Base-by-base conservation (phyloP, 2,113 vertebrate genomes). In the Takifugu bimaculatus region DNA sequence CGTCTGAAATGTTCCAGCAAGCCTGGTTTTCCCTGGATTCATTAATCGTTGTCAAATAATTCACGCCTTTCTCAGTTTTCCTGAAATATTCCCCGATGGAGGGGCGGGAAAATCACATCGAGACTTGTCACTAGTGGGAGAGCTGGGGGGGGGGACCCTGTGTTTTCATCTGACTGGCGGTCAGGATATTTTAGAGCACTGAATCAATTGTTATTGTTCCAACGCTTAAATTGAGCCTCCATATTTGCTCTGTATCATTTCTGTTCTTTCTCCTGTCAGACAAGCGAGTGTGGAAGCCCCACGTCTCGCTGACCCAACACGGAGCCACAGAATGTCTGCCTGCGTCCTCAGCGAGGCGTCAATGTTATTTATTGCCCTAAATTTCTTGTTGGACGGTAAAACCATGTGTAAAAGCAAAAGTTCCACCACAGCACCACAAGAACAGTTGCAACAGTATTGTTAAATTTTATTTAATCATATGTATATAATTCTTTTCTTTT, bases 381-480 rank as follows among this genome's bases (percentile, higher is more conserved):
- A 48, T 43, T 20, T 20, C 20, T 43, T 43, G 42, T 43, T 43
- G 42, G 6, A 43, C 42, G 45, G 45, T 1, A 15, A 15, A 12
- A 3, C 13, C 15, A n/a, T 13, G 14, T 13, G 14, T 14, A 45
- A 45, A 45, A 45, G 14, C n/a, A 48, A 48, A 14, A 48, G 14
- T 6, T 39, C 35, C 35, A 39, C 35, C 29, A 32, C 7, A 32
- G 2, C 29, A 32, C 35, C 13, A 48, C 54, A 60, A 35, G 65
- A 60, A 61, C 51, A 62, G n/a, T 29, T 56, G 65, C 68, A 85
- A 89, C 86, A 85, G 87, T 88, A 91, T 89, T 82, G 90, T 85
- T 83, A 88, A 88, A 80, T 86, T 91, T 90, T 91, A 92, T 89
- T 92, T 84, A 80, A 88, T 83, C 87, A 89, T 89, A 90, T 88